Evolutionary conservation across 2,113 vertebrate species (phyloP).

Genomic region (Ovibos moschatus): DNA sequence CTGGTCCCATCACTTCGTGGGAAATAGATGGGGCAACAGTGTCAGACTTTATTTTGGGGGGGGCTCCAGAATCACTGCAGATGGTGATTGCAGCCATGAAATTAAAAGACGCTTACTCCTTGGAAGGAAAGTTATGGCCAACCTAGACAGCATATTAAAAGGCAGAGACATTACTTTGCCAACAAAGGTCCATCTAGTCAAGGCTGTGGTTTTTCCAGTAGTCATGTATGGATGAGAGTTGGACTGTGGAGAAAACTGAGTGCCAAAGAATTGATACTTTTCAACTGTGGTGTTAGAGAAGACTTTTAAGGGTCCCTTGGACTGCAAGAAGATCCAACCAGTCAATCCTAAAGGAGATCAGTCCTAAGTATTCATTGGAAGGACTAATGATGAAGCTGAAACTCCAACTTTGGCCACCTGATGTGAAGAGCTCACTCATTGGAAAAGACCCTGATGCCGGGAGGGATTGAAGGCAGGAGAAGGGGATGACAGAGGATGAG

Average conservation of each 20-base stretch:
- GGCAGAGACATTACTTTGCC: neutral
- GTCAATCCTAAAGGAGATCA: neutral
- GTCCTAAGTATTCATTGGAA: neutral
- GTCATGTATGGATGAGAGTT: neutral
- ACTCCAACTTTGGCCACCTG: neutral
- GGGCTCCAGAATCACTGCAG: neutral
- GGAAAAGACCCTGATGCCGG: neutral
- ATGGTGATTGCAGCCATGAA: neutral
- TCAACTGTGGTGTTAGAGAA: neutral
- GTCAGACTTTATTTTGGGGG: neutral
- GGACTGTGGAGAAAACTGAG: neutral
- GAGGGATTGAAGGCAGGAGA: neutral
- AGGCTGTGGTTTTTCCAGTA: neutral
- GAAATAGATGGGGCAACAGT: neutral
- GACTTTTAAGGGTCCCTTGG: neutral
- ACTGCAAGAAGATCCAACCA: neutral
- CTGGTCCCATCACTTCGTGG: neutral
- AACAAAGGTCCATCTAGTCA: neutral
- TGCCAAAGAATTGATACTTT: neutral
- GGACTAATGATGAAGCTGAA: neutral
- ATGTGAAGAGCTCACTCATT: neutral
- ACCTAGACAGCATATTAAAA: neutral
- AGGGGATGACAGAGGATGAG: neutral
- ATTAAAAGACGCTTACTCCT: neutral
- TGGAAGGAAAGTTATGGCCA: neutral